Evolutionary conservation across 2,113 vertebrate genomes (phyloP), one percentile per base, ranked within the genome.

Genomic region (Neomonachus schauinslandi): DNA sequence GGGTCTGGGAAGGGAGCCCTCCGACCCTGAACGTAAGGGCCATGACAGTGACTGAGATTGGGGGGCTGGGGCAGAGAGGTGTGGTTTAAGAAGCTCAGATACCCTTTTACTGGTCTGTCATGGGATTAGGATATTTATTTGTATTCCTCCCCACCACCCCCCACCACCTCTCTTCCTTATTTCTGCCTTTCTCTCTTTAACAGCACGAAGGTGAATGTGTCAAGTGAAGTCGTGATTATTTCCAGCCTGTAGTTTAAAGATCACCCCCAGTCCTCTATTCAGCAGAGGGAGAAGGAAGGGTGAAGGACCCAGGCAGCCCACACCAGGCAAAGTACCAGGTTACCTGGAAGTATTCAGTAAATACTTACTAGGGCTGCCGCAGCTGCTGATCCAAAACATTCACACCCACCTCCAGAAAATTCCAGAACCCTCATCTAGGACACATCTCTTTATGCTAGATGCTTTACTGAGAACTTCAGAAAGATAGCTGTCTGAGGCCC

Each of bases 381-480:
- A 67, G 76, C 79, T 86, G 22, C 36, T 79, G 46, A 85, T 72
- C 31, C 36, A 42, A 53, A 93, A 95, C 31, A 77, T 13, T 93
- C 63, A 80, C 49, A 95, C 10, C 14, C 12, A 67, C 59, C 72
- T 97, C 89, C 89, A 63, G 89, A 95, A 94, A 74, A 93, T 79
- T 86, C 86, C 39, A 96, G 71, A 94, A 42, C 15, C 42, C 59
- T 36, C 69, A 28, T 67, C 24, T 82, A 33, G 51, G 51, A 55
- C 63, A 12, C 11, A 21, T 76, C 63, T 94, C 51, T 39, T 57
- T 26, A 36, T 18, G 28, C 51, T 67, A 72, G 76, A 61, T n/a
- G 42, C 61, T 67, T 86, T 53, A 21, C n/a, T 90, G 80, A 55
- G 5, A 80, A 87, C 33, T 71, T 88, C 22, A 67, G 61, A 63